A percentile compares a stretch with the other conserved stretches of the same genome.
These are phyloP conservation scores for Pseudomugil gertrudae DNA, from an alignment of 2,797 vertebrate species.

Conservation along the genomic window DNA sequence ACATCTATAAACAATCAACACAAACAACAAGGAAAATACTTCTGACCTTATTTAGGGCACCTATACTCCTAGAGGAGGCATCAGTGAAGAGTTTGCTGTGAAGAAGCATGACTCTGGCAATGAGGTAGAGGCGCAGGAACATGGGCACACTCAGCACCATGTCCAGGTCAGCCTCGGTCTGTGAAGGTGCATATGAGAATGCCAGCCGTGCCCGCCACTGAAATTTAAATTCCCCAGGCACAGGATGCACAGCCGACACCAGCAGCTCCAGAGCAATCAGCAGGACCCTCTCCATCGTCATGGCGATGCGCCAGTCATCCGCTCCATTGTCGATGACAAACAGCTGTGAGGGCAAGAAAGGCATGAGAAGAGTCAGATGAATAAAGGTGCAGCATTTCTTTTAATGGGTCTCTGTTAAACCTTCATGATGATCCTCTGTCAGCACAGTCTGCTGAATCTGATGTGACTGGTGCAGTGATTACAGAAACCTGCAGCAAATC, in stretches of 20 bases:
- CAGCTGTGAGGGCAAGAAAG: slow-evolving; percentile 60
- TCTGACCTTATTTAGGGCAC: slow-evolving; percentile 95
- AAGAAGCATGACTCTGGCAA: slow-evolving; percentile 96
- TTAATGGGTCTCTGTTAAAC: slow-evolving; percentile 26
- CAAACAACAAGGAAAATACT: background rate
- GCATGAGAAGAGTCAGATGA: slow-evolving; percentile 36
- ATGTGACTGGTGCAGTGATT: slow-evolving; percentile 58
- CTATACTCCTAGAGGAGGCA: slow-evolving; percentile 98
- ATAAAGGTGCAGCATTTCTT: slow-evolving; percentile 39
- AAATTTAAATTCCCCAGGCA: slow-evolving; percentile 90
- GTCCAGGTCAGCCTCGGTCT: slow-evolving; percentile 95
- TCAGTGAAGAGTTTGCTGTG: slow-evolving; percentile 99
- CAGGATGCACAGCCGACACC: slow-evolving; percentile 97
- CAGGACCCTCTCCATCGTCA: slow-evolving; percentile 96
- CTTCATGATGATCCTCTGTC: slow-evolving; percentile 34
- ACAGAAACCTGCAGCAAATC: slow-evolving; percentile 54
- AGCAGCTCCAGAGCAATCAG: slow-evolving; percentile 96
- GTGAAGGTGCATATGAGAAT: slow-evolving; percentile 92
- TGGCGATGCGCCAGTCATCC: slow-evolving; percentile 98
- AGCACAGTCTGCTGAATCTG: slow-evolving; percentile 35
- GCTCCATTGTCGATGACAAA: slow-evolving; percentile 98
- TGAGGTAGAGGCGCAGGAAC: slow-evolving; percentile 98
- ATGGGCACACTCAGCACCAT: slow-evolving; percentile 98
- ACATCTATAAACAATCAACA: background rate
- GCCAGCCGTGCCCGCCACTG: slow-evolving; percentile 95